These are phyloP conservation scores for Poecilia picta DNA, from an alignment of 2,797 vertebrate genomes.

Conservation along the genomic window DNA sequence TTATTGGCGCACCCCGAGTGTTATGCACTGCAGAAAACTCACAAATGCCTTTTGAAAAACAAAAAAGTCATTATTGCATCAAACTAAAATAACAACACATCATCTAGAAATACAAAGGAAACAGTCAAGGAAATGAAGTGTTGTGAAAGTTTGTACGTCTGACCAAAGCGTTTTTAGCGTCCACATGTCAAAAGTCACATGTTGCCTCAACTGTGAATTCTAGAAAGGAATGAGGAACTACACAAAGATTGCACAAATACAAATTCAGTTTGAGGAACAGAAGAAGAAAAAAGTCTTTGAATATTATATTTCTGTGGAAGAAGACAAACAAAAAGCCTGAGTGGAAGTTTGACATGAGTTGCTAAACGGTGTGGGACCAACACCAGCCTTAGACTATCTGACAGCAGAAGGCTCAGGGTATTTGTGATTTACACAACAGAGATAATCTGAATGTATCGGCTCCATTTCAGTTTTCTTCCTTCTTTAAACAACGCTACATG, in stretches of 20 bases:
- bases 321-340: neutral
- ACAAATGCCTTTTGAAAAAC: neutral
- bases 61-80: neutral
- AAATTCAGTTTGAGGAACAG: slow-evolving; percentile 53
- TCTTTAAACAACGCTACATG: neutral
- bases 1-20: neutral
- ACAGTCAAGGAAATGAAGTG: neutral
- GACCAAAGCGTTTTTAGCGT: neutral
- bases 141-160: slow-evolving; percentile 20
- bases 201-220: slow-evolving; percentile 29
- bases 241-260: slow-evolving; percentile 41
- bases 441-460: slow-evolving; percentile 43
- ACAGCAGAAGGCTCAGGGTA: slow-evolving; percentile 1
- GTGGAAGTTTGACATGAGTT: neutral
- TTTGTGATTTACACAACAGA: slow-evolving; percentile 35
- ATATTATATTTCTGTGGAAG: slow-evolving; percentile 25
- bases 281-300: slow-evolving; percentile 23
- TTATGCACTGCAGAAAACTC: neutral
- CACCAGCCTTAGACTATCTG: neutral
- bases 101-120: neutral
- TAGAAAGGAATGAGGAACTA: slow-evolving; percentile 22
- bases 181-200: slow-evolving; percentile 22
- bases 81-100: neutral
- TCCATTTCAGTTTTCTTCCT: neutral
- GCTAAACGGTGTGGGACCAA: slow-evolving; percentile 1